Evolutionary conservation across 2,113 vertebrate genomes (phyloP), one percentile per base, ranked within the genome.

Genomic region (Petrocephalus zakoni): DNA sequence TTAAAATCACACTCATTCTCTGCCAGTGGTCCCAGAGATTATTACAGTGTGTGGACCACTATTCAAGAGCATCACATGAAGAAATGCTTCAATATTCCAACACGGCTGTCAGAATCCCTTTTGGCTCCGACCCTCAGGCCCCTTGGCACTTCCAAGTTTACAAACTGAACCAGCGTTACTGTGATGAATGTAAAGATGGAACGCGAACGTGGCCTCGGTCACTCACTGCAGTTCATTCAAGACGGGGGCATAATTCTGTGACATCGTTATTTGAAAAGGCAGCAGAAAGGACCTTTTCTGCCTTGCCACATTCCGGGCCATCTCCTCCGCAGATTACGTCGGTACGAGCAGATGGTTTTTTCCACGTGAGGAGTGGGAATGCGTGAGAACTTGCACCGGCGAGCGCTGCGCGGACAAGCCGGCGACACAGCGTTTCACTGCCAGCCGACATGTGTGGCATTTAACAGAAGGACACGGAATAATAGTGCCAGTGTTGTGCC

Each of bases 221-320:
- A 90, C 90, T 68, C 25, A 13, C 88, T 94, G 93, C 92, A 89
- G 92, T 86, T n/a, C 90, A 89, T 90, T 92, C 90, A 93, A 93
- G 90, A 93, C 92, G 93, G 92, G 87, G 91, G 89, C 83, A 87
- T 90, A 55, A 49, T 90, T 93, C 87, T 89, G 87, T 90, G 88
- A 90, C 47, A 92, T 42, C 92, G 91, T 91, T 92, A 89, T 91
- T 91, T 84, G 81, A 92, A 82, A 90, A 88, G 87, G 72, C 90
- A 86, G 90, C 47, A 93, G 92, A 93, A 94, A 94, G 91, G 93
- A 92, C 88, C 92, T 95, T 95, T 94, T 95, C 90, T 91, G 92
- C 93, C 49, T 88, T 89, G 49, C 88, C 87, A 68, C 93, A 94
- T 93, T 94, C 92, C 92, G 92, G 90, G 91, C 92, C 84, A 90